Conservation (phyloP, 1,140 invertebrate species). For the Maniola jurtina region DNA sequence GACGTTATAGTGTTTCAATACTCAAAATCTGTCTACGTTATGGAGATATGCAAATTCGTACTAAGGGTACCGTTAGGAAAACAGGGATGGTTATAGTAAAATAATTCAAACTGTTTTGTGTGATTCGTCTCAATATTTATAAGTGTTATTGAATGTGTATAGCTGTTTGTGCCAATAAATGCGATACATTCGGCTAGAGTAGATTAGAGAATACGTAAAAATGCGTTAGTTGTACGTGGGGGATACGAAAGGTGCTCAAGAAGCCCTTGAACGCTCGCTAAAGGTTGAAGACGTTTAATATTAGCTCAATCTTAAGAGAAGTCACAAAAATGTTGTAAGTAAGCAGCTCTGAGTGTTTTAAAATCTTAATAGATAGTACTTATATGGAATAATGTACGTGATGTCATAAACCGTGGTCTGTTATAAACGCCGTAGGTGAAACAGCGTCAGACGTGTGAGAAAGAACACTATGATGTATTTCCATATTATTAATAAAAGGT, state of each 20-base stretch:
- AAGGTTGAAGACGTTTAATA: constrained; percentile 61
- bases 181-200: constrained; percentile 55
- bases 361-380: constrained; percentile 8
- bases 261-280: constrained; percentile 58
- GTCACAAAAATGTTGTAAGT: constrained; percentile 22
- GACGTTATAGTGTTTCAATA: too few species aligned
- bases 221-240: constrained; percentile 40
- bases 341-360: constrained; percentile 35
- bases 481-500: too few species aligned
- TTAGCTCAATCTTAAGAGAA: constrained; percentile 36
- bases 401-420: not conserved
- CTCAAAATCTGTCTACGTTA: too few species aligned
- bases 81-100: constrained; percentile 75
- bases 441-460: too few species aligned
- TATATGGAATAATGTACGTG: constrained; percentile 18
- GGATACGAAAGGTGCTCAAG: constrained; percentile 44
- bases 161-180: constrained; percentile 58
- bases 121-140: constrained; percentile 70
- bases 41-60: too few species aligned
- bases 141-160: constrained; percentile 75
- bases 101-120: constrained; percentile 69
- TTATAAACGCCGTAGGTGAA: not conserved
- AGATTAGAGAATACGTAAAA: constrained; percentile 60
- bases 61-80: constrained; percentile 50
- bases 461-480: too few species aligned